Conservation (phyloP, 2,888 invertebrate genomes). For the Ennomos erosarius region DNA sequence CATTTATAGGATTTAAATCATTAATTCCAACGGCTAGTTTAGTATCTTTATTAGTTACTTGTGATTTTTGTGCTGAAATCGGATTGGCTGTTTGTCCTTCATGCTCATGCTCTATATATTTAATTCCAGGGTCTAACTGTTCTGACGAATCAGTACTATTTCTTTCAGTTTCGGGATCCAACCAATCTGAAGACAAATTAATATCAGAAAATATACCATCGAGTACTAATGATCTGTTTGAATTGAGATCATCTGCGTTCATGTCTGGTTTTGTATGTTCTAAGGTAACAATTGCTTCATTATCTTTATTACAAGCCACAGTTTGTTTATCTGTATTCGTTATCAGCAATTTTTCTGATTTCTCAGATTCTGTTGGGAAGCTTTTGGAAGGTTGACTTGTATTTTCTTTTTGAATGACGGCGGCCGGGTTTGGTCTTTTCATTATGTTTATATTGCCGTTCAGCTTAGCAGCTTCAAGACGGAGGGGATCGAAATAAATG, state of each 20-base stretch:
- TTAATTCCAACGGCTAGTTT: neutral
- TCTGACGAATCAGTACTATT: too few species aligned
- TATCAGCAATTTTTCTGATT: neutral
- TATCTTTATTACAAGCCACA: neutral
- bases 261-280: neutral
- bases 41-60: neutral
- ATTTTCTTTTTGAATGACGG: too few species aligned
- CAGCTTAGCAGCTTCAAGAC: slow-evolving; percentile 44
- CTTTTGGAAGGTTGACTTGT: too few species aligned
- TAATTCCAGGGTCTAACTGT: too few species aligned
- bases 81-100: neutral
- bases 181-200: slow-evolving; percentile 17
- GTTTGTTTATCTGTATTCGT: neutral
- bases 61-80: neutral
- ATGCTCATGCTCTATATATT: too few species aligned
- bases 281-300: neutral
- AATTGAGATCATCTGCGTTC: neutral
- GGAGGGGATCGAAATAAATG: slow-evolving; percentile 49
- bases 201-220: neutral
- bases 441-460: too few species aligned
- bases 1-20: neutral
- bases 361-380: neutral
- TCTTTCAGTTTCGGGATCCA: slow-evolving; percentile 8
- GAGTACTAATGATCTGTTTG: neutral
- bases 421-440: too few species aligned